phyloP scores from a whole-genome alignment of 2,113 vertebrate genomes.

The Labeo catla region DNA sequence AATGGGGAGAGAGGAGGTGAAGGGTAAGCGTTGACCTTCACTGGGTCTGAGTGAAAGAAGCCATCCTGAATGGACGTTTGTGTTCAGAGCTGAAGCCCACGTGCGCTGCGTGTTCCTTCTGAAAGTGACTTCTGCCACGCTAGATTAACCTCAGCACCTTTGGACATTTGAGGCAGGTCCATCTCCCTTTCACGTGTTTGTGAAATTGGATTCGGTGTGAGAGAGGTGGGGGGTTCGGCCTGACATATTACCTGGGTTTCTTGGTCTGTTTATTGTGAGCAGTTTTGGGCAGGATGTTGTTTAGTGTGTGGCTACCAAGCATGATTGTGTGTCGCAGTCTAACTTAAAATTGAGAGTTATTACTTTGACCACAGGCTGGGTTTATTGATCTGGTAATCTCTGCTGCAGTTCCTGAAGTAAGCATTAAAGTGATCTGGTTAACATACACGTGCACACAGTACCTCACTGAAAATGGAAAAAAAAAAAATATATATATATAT shows the following conservation, averaged over 20 bases:
- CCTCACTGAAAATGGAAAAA: not conserved
- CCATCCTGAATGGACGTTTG: constrained; percentile 48
- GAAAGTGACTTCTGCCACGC: constrained; percentile 22
- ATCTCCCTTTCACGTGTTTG: not conserved
- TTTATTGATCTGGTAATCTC: constrained; percentile 18
- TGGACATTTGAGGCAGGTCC: constrained; percentile 29
- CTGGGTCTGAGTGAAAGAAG: constrained; percentile 39
- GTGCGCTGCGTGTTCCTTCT: constrained; percentile 32
- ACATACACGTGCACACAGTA: not conserved
- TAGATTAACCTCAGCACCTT: constrained; percentile 49
- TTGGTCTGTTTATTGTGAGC: not conserved
- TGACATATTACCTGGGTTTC: constrained; percentile 1
- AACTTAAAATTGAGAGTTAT: not conserved
- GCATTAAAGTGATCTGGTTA: constrained; percentile 20
- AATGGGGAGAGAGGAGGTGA: constrained; percentile 38
- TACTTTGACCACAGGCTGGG: constrained; percentile 19
- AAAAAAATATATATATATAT: not conserved
- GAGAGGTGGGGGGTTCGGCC: not conserved
- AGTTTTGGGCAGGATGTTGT: constrained; percentile 3
- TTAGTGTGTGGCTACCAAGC: constrained; percentile 8
- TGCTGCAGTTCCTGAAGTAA: not conserved
- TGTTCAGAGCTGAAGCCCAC: constrained; percentile 31
- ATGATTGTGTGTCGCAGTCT: not conserved
- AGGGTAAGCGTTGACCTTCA: constrained; percentile 43
- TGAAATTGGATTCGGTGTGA: not conserved